Evolutionary conservation across 2,113 vertebrate species (phyloP), one percentile per base, ranked within the genome.

Genomic region (Tragulus kanchil): DNA sequence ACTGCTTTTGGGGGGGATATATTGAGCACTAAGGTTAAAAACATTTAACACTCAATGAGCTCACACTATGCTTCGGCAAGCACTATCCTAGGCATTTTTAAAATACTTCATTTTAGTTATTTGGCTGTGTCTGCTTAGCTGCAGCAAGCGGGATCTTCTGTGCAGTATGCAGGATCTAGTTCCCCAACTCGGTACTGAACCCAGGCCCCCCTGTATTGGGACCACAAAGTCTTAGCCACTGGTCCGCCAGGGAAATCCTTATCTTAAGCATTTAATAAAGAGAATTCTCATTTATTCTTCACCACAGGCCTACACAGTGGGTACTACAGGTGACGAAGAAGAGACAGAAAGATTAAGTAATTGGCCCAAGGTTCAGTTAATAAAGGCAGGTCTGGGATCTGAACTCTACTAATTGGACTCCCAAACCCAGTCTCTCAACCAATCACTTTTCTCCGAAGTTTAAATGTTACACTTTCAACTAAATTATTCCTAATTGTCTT

Each of bases 11-110:
- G 31, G 12, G 4, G 19, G 23, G n/a, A n/a, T 26, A n/a, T 54
- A 90, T 36, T 89, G 82, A 95, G n/a, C 28, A 96, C 4, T 93
- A 73, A 73, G 64, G 26, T 77, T 85, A 71, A 89, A 92, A 78
- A 83, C 25, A 54, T 10, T 56, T 67, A 94, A 83, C 71, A 61
- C 5, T 86, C 50, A 92, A 69, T 78, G 54, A 92, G 36, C 9
- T n/a, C 61, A 83, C 0, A 65, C 21, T 77, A 42, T 31, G 45
- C 36, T 82, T 8, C 23, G 77, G 19, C 73, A 83, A 84, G 54
- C 21, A 73, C 45, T 75, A 50, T 21, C 14, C 31, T 81, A 85
- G 25, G 17, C 25, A 90, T 45, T 15, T 62, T 73, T 23, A 71
- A 23, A 42, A 73, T 73, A 45, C 13, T 73, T 73, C 36, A 45